Percentiles rank a stretch among this genome's conserved stretches.
Evolutionary conservation across 2,797 vertebrate genomes (phyloP).

Genomic region (Spinus olivaceus): DNA sequence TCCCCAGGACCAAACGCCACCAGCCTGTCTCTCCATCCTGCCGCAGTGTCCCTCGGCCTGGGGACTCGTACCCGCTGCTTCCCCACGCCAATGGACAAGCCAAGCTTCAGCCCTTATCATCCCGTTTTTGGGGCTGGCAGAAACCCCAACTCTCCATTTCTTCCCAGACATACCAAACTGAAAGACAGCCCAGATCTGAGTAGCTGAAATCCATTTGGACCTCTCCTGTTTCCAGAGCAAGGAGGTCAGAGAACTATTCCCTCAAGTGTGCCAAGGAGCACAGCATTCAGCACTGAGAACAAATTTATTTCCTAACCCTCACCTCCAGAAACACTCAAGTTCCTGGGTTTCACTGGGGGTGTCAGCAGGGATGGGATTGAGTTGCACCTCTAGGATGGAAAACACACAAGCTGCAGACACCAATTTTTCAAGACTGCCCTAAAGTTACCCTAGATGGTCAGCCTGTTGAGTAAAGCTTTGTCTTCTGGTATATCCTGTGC

Average conservation of each 20-base stretch:
- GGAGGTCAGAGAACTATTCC: neutral
- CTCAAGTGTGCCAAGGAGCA: neutral
- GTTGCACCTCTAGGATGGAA: neutral
- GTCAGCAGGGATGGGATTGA: neutral
- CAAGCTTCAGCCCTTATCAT: neutral
- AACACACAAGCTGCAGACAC: neutral
- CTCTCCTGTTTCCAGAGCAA: neutral
- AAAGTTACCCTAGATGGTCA: neutral
- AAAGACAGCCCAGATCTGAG: neutral
- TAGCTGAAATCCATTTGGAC: neutral
- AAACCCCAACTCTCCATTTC: neutral
- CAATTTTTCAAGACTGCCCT: neutral
- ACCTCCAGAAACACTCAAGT: neutral
- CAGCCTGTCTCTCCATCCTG: neutral
- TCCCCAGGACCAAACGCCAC: neutral
- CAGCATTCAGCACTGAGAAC: neutral
- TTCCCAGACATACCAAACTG: neutral
- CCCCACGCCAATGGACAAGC: neutral
- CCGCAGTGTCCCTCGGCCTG: neutral
- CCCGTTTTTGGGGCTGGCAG: neutral
- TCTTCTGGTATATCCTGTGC: neutral
- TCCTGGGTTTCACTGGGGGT: neutral
- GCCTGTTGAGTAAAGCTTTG: neutral
- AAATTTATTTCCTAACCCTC: neutral
- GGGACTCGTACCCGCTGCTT: accelerated